Evolutionary conservation across 2,888 invertebrate species (phyloP).

Genomic region (Ypsolopha scabrella): DNA sequence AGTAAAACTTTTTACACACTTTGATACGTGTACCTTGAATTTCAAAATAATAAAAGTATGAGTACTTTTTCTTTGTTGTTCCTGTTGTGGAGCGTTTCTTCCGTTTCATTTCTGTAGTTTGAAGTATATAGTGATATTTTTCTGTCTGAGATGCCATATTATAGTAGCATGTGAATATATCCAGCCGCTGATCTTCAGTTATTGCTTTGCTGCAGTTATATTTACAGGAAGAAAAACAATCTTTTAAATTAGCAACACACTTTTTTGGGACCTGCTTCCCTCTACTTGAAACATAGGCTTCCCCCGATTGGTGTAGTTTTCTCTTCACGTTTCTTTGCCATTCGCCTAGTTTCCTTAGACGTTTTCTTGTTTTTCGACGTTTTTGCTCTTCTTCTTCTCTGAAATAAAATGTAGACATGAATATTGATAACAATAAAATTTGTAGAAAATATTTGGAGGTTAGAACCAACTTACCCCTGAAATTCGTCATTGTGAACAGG

Average conservation of each 20-base stretch:
- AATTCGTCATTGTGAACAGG: too few relatives aligned
- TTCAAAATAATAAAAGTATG: slow-evolving; percentile 8
- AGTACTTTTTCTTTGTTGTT: slow-evolving; percentile 5
- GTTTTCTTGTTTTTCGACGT: not conserved
- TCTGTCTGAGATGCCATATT: slow-evolving; percentile 1
- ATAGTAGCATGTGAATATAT: not conserved
- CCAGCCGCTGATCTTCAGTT: not conserved
- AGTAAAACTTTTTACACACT: slow-evolving; percentile 8
- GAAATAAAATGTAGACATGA: too few relatives aligned
- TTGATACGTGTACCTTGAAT: slow-evolving; percentile 4
- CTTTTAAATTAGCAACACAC: not conserved
- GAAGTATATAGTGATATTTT: not conserved
- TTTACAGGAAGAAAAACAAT: too few relatives aligned
- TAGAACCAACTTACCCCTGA: too few relatives aligned
- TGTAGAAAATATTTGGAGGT: too few relatives aligned
- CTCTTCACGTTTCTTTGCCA: not conserved
- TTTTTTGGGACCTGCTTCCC: slow-evolving; percentile 1
- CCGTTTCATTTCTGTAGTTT: not conserved
- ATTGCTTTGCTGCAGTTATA: not conserved
- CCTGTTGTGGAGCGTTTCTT: not conserved
- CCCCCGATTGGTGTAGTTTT: not conserved
- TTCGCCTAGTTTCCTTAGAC: not conserved
- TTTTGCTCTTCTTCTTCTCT: not conserved
- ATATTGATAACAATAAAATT: too few relatives aligned
- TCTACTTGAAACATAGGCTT: not conserved